Conservation (phyloP, 2,113 vertebrate species). For the Esox niger region DNA sequence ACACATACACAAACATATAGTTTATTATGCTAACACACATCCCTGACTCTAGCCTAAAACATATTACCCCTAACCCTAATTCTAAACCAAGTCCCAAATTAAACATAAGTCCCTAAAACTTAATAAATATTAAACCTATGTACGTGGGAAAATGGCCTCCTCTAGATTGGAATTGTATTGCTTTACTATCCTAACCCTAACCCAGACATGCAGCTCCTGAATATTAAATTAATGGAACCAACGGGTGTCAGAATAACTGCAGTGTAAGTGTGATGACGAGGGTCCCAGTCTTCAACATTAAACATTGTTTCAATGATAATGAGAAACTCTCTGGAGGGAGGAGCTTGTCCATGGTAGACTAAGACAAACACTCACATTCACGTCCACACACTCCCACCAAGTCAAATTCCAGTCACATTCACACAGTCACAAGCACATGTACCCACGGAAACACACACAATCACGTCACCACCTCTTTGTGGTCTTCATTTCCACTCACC, state of each 20-base stretch:
- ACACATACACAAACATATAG: constrained; percentile 20
- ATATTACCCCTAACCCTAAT: no score
- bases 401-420: not conserved
- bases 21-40: no score
- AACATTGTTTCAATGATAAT: constrained; percentile 64
- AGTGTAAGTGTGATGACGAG: constrained; percentile 59
- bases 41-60: no score
- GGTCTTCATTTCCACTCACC: constrained; percentile 33
- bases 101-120: no score
- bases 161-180: no score
- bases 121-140: no score
- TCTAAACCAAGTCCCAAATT: no score
- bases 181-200: no score
- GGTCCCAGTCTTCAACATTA: constrained; percentile 48
- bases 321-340: constrained; percentile 44
- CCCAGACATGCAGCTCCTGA: constrained; percentile 29
- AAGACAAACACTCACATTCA: not conserved
- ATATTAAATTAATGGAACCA: constrained; percentile 55
- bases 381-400: not conserved
- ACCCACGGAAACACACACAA: no score
- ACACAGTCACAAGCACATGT: not conserved
- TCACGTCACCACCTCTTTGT: constrained; percentile 9
- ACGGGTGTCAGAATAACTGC: constrained; percentile 58
- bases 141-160: no score
- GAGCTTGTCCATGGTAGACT: no score